phyloP scores from a whole-genome alignment of 1,140 invertebrate species.

The Sarcophaga bullata region DNA sequence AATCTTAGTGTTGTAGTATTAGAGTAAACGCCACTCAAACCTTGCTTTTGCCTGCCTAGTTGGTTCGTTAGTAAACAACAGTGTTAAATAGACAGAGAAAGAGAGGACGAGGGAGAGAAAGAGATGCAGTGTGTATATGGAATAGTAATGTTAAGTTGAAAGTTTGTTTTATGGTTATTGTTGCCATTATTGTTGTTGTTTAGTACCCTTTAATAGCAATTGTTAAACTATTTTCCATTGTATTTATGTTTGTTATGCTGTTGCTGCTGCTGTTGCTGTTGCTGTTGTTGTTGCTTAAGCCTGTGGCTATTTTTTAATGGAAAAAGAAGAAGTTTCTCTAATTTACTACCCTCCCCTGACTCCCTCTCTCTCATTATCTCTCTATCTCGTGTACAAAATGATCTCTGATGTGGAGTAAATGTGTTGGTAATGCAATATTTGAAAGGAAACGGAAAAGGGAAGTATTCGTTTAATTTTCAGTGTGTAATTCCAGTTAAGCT shows the following conservation, averaged over 20 bases:
- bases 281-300: constrained; percentile 26
- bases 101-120: background rate
- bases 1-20: no score
- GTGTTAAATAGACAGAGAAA: background rate
- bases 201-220: constrained; percentile 35
- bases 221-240: constrained; percentile 35
- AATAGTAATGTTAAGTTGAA: background rate
- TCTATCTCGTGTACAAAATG: background rate
- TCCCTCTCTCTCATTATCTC: no score
- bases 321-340: constrained; percentile 16
- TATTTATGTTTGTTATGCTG: background rate
- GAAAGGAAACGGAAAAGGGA: background rate
- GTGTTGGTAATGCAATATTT: no score
- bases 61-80: background rate
- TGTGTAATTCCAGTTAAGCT: background rate
- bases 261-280: background rate
- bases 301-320: constrained; percentile 34
- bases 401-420: background rate
- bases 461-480: constrained; percentile 9
- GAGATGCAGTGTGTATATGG: background rate
- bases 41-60: background rate
- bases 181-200: constrained; percentile 1
- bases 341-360: background rate
- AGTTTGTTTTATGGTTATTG: constrained; percentile 21
- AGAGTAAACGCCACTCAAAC: no score